Percentiles rank a stretch among this genome's conserved stretches.
Evolutionary conservation across 92 coral and sea anemone species (phyloP).

Genomic region (Palythoa grandiflora): DNA sequence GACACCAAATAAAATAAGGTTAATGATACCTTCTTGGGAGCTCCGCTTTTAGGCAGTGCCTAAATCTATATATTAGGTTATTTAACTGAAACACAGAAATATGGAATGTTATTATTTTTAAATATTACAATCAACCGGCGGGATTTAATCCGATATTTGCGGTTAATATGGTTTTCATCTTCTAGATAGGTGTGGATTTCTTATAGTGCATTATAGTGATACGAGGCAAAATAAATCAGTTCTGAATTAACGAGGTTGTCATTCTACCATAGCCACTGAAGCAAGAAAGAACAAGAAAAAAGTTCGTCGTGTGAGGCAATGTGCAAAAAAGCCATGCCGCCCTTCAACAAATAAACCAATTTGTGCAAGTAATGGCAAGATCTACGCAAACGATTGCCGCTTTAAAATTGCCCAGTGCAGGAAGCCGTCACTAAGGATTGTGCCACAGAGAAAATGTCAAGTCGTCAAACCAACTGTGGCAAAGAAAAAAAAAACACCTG

Average conservation of each 20-base stretch:
- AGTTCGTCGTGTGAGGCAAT: neutral
- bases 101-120: too few species aligned
- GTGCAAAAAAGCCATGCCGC: neutral
- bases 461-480: neutral
- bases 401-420: neutral
- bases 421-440: neutral
- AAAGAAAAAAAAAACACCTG: neutral
- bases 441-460: neutral
- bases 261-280: neutral
- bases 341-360: neutral
- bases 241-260: neutral
- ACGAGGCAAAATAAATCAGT: too few species aligned
- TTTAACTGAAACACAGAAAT: too few species aligned
- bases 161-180: too few species aligned
- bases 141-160: too few species aligned
- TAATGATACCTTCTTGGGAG: too few species aligned
- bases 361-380: conserved; percentile 7
- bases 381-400: neutral
- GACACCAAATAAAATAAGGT: too few species aligned
- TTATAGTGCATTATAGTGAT: too few species aligned
- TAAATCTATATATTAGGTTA: too few species aligned
- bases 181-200: too few species aligned
- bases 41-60: too few species aligned
- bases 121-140: too few species aligned
- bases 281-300: conserved; percentile 3